phyloP scores from a whole-genome alignment of 2,888 invertebrate genomes.

The Volucella inanis region DNA sequence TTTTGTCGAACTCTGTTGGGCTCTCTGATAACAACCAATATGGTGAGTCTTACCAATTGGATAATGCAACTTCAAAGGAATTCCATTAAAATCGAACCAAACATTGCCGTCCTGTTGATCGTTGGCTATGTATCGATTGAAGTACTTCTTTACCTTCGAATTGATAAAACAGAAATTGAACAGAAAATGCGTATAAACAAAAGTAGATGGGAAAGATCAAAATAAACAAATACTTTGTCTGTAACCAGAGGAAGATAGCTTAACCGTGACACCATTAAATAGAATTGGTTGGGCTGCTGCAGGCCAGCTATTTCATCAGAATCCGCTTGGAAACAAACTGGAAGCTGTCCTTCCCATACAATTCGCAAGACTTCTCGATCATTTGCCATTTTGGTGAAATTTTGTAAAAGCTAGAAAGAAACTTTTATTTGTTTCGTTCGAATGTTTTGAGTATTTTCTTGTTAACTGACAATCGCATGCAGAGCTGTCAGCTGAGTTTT shows the following conservation, averaged over 20 bases:
- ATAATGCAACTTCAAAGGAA: constrained; percentile 94
- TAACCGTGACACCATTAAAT: constrained; percentile 95
- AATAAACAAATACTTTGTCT: constrained; percentile 89
- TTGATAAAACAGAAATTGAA: constrained; percentile 73
- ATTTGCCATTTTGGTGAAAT: constrained; percentile 89
- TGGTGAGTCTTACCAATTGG: constrained; percentile 85
- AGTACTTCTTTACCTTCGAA: constrained; percentile 92
- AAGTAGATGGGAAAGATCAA: background rate
- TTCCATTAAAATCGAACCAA: constrained; percentile 97
- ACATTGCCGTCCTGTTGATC: constrained; percentile 93
- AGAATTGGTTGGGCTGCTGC: constrained; percentile 95
- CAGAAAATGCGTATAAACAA: background rate
- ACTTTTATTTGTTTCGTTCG: constrained; percentile 51
- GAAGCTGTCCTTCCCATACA: constrained; percentile 97
- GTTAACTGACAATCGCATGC: constrained; percentile 11
- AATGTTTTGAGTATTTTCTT: constrained; percentile 42
- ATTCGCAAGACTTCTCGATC: constrained; percentile 97
- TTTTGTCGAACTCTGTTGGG: constrained; percentile 3
- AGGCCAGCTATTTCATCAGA: constrained; percentile 94
- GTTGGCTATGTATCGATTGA: constrained; percentile 90
- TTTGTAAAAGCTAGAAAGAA: constrained; percentile 6
- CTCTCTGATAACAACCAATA: no score
- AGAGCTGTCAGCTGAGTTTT: constrained; percentile 21
- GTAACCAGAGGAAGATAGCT: constrained; percentile 97
- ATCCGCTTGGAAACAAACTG: constrained; percentile 95